phyloP scores from a whole-genome alignment of 2,888 invertebrate species.

The Panzeria rudis region DNA sequence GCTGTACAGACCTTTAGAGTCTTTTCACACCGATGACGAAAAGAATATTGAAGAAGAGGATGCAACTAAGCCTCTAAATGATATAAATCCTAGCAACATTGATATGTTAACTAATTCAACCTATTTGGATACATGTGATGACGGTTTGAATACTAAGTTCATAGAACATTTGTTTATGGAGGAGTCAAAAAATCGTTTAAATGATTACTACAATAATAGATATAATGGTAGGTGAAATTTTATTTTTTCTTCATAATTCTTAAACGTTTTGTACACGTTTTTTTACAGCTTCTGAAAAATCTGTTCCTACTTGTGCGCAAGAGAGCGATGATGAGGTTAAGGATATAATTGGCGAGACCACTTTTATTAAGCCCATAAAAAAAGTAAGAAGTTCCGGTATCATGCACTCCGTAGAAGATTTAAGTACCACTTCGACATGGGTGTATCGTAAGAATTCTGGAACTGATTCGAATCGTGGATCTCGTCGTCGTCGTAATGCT shows the following conservation, averaged over 20 bases:
- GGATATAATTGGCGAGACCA: conserved; percentile 85
- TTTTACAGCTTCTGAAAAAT: conserved; percentile 65
- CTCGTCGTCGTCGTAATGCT: conserved; percentile 82
- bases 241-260: neutral
- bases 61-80: conserved; percentile 78
- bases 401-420: conserved; percentile 89
- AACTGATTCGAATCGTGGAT: conserved; percentile 83
- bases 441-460: conserved; percentile 86
- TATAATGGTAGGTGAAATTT: conserved; percentile 64
- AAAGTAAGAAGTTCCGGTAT: conserved; percentile 89
- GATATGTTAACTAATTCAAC: conserved; percentile 82
- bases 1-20: conserved; percentile 86
- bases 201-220: conserved; percentile 81
- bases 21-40: conserved; percentile 74
- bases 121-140: conserved; percentile 83
- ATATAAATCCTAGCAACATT: conserved; percentile 81
- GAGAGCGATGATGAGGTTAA: conserved; percentile 85
- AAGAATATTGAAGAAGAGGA: conserved; percentile 75
- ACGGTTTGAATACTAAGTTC: conserved; percentile 82
- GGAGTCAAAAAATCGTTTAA: conserved; percentile 83
- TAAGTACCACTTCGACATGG: conserved; percentile 90
- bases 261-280: neutral
- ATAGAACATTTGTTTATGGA: conserved; percentile 83
- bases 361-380: conserved; percentile 85
- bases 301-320: conserved; percentile 77